Percentiles rank a stretch among this genome's conserved stretches.
These are phyloP conservation scores for Hyposmocoma kahamanoa DNA, from an alignment of 1,140 invertebrate genomes.

Conservation along the genomic window DNA sequence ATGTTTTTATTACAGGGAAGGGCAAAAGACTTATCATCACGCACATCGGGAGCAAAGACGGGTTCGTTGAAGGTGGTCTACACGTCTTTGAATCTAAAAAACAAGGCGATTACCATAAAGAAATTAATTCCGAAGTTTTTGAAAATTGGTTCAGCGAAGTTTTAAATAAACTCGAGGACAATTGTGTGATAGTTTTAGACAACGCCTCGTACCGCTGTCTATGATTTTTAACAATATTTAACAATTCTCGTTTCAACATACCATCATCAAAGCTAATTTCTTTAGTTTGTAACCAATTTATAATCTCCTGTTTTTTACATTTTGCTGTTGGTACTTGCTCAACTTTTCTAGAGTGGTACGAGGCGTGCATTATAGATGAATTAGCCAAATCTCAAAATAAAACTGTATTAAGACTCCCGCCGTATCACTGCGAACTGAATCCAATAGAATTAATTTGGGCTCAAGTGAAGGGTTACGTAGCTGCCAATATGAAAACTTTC, in stretches of 20 bases:
- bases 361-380: slow-evolving; percentile 10
- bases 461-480: slow-evolving; percentile 37
- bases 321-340: neutral
- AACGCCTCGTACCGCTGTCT: slow-evolving; percentile 12
- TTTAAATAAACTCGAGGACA: slow-evolving; percentile 5
- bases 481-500: slow-evolving; percentile 11
- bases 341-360: slow-evolving; percentile 12
- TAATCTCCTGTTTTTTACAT: slow-evolving; percentile 5
- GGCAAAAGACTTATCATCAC: slow-evolving; percentile 22
- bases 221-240: neutral
- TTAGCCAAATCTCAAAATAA: slow-evolving; percentile 15
- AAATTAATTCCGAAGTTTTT: slow-evolving; percentile 2
- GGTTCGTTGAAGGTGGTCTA: slow-evolving; percentile 9
- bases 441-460: slow-evolving; percentile 50
- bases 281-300: neutral
- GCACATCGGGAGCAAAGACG: slow-evolving; percentile 20
- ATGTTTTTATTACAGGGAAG: no score
- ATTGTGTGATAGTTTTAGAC: slow-evolving; percentile 10
- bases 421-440: slow-evolving; percentile 50
- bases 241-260: slow-evolving; percentile 5
- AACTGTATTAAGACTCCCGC: slow-evolving; percentile 31
- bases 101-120: slow-evolving; percentile 7
- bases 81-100: slow-evolving; percentile 10
- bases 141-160: slow-evolving; percentile 6
- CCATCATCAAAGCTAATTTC: slow-evolving; percentile 3